Percentiles rank a stretch among this genome's conserved stretches.
Evolutionary conservation across 1,140 invertebrate species (phyloP).

Genomic region (Ostrea denselamellosa): DNA sequence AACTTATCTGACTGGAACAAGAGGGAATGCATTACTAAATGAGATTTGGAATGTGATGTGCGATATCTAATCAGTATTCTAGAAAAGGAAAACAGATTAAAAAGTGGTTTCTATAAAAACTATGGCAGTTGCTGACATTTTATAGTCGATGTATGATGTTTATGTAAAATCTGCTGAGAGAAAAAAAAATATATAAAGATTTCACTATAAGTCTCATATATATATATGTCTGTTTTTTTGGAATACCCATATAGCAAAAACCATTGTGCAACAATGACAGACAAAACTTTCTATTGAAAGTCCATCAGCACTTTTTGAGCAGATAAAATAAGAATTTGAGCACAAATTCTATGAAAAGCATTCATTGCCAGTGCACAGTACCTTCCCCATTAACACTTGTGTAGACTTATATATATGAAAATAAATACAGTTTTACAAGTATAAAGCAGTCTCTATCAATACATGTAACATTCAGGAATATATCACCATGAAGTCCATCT

Average conservation of each 20-base stretch:
- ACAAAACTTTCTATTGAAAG: background rate
- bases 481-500: background rate
- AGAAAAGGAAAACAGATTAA: too few species aligned
- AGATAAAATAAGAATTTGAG: constrained; percentile 4
- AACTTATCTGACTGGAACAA: too few species aligned
- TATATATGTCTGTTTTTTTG: background rate
- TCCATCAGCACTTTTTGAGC: background rate
- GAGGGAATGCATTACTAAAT: too few species aligned
- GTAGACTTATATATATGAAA: background rate
- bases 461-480: background rate
- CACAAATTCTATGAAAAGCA: constrained; percentile 21
- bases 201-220: background rate
- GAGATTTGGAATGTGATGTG: too few species aligned
- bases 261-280: background rate
- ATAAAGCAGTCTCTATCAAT: constrained; percentile 26
- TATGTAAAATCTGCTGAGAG: background rate
- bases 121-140: background rate
- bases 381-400: background rate
- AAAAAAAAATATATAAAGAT: background rate
- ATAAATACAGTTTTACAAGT: constrained; percentile 12
- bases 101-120: too few species aligned
- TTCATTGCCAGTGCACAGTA: background rate
- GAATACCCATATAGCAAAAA: background rate
- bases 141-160: background rate
- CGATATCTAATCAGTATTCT: too few species aligned